These are phyloP conservation scores for Ormyrus labotus DNA, from an alignment of 2,888 invertebrate species.

Conservation along the genomic window DNA sequence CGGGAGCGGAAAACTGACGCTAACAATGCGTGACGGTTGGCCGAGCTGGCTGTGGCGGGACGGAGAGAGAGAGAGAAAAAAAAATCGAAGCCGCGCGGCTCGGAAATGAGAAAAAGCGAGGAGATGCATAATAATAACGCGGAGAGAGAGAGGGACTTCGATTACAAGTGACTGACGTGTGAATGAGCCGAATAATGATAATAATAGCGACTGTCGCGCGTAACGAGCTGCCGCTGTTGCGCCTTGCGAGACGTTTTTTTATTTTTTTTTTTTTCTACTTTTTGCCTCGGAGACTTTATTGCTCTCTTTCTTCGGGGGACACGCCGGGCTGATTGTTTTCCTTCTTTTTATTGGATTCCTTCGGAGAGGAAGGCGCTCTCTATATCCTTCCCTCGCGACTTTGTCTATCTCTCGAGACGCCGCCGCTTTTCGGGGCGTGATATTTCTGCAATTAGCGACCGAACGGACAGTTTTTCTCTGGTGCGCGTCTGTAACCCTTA, in stretches of 20 bases:
- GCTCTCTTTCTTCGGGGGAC: too few relatives aligned
- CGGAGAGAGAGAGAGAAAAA: not conserved
- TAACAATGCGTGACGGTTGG: conserved; percentile 62
- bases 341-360: not conserved
- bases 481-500: too few relatives aligned
- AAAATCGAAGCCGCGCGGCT: not conserved
- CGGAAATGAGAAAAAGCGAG: conserved; percentile 28
- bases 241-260: not conserved
- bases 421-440: not conserved
- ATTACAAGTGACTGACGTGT: conserved; percentile 42
- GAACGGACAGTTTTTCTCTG: too few relatives aligned
- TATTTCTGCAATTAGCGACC: too few relatives aligned
- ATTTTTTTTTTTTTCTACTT: too few relatives aligned
- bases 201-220: conserved; percentile 15
- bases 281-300: not conserved
- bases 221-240: not conserved
- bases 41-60: not conserved
- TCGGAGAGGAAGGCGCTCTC: not conserved
- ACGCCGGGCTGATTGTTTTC: not conserved
- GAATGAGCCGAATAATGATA: conserved; percentile 23
- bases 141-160: not conserved
- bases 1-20: conserved; percentile 55
- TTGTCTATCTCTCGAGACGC: not conserved
- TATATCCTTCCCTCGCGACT: not conserved
- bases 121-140: conserved; percentile 27